Base-by-base conservation (phyloP, 2,113 vertebrate genomes). In the Tylochromis polylepis region DNA sequence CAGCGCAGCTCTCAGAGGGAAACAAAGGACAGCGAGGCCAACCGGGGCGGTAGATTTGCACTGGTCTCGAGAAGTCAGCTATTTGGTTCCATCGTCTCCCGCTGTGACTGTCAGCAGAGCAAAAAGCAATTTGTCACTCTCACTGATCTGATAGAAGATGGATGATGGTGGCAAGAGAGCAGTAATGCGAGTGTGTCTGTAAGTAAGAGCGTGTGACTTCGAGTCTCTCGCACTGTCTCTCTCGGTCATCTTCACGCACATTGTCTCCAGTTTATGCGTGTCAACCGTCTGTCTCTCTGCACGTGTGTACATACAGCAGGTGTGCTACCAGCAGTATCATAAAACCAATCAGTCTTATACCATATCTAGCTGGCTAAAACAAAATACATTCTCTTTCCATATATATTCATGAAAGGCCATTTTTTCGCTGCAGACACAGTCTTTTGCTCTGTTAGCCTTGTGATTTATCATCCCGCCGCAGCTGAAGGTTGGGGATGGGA, bases 361-460 rank as follows among this genome's bases (percentile, higher is more conserved):
- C 34, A 79, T 55, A 90, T 90, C 82, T 83, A 87, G 62, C 57
- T 84, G 85, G 84, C 84, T 53, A 77, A 77, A 77, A 83, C 5
- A 82, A 88, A 29, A 81, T 79, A 70, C 87, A 58, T 57, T 4
- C 46, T 79, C 83, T 82, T 81, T 86, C 87, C 87, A 90, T 90
- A 87, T 93, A 85, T 93, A 92, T 94, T 94, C 88, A 94, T 93
- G 91, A 93, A 93, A 88, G 84, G 78, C 79, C 60, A 81, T 88
- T 86, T 91, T 89, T 85, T 79, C 31, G 22, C 85, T 85, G 89
- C 83, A 82, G 82, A 82, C 79, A 56, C 86, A 86, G 59, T 70
- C 85, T 59, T 85, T 87, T 87, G 82, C 82, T 90, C 84, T 62
- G 91, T 90, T 93, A 91, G 89, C 49, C 65, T n/a, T 79, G 51